Evolutionary conservation across 2,888 invertebrate species (phyloP), one percentile per base, ranked within the genome.

Genomic region (Diachrysia chrysitis): DNA sequence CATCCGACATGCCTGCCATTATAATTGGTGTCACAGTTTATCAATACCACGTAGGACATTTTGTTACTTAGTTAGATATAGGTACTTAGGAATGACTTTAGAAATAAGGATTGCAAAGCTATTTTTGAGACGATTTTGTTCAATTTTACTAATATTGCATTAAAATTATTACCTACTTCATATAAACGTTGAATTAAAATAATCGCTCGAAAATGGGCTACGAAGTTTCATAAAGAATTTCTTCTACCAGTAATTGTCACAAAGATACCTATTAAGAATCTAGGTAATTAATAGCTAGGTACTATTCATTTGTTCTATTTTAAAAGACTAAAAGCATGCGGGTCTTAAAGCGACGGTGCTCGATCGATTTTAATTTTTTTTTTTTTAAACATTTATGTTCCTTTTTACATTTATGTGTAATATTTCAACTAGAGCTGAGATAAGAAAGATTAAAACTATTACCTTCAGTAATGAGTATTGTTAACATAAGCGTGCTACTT

Each of bases 11-110:
- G 55, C 69, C 79, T 79, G 76, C 84, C 85, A 81, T n/a, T n/a
- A n/a, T 85, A 89, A 90, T 90, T 89, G 86, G 84, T 85, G 87
- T 83, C 87, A 90, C 83, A 89, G 89, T 64, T 74, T 69, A 65
- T 79, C 69, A 77, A 75, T 79, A 77, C 71, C 77, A 76, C 71
- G 78, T 63, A 55, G 29, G 72, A 32, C 65, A 42, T 32, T 14
- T 53, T 56, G n/a, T 14, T 58, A 23, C 29, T 42, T 48, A 21
- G 23, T 54, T 14, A 21, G 66, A 25, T 64, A 57, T 7, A n/a
- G 35, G 63, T 69, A 69, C 46, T 66, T 69, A 71, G 59, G 51
- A 67, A 63, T 21, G 35, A 57, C n/a, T 16, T 16, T 48, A 59
- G 29, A 35, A 69, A 61, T 61, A 56, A 0, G 48, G 37, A 46